Evolutionary conservation across 2,797 vertebrate species (phyloP).

Genomic region (Typhlichthys subterraneus): DNA sequence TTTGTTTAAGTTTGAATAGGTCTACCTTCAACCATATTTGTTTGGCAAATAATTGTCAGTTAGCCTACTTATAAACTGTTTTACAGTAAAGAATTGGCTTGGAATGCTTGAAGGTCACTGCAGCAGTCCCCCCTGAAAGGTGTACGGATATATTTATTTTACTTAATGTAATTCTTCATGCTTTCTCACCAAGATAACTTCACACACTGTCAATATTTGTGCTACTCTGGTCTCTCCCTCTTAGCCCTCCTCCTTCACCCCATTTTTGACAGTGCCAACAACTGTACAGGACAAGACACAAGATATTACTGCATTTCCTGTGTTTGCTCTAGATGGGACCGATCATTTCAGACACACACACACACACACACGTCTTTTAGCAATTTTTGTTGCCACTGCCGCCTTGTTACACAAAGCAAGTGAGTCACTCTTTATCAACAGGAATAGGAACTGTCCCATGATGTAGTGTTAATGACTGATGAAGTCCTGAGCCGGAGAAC

Average conservation of each 20-base stretch:
- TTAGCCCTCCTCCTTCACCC: not conserved
- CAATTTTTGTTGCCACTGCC: constrained; percentile 50
- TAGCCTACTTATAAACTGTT: no score
- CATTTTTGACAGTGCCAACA: constrained; percentile 13
- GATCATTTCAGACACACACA: constrained; percentile 35
- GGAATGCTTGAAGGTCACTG: not conserved
- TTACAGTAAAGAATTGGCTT: no score
- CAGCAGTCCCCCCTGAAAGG: no score
- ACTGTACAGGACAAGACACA: constrained; percentile 7
- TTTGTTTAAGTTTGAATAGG: no score
- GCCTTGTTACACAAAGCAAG: constrained; percentile 56
- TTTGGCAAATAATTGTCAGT: no score
- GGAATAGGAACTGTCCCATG: constrained; percentile 50
- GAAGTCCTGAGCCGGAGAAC: constrained; percentile 51
- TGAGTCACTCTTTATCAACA: constrained; percentile 74
- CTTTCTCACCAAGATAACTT: not conserved
- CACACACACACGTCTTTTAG: constrained; percentile 35
- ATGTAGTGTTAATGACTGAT: constrained; percentile 75
- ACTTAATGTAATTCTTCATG: not conserved
- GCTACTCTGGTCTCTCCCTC: not conserved
- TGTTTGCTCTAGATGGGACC: constrained; percentile 39
- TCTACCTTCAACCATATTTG: no score
- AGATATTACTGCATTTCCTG: constrained; percentile 5
- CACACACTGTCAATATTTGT: not conserved
- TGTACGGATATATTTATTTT: no score